Percentiles rank a stretch among this genome's conserved stretches.
These are phyloP conservation scores for Mythimna lalbum DNA, from an alignment of 2,888 invertebrate genomes.

Conservation along the genomic window DNA sequence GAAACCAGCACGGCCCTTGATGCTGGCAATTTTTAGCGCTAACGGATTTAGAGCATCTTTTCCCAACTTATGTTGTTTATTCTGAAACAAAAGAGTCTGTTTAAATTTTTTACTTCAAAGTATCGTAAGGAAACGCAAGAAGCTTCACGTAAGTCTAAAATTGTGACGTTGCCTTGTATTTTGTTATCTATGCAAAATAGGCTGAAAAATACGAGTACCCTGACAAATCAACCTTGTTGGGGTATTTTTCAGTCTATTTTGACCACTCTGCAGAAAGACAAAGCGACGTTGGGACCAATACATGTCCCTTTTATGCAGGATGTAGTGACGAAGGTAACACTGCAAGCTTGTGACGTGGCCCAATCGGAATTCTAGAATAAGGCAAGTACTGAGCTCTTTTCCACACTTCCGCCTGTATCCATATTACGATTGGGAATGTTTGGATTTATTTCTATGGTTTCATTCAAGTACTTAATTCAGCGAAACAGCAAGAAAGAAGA, in stretches of 20 bases:
- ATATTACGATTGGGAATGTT: background rate
- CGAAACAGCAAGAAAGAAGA: background rate
- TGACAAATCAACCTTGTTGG: too few relatives aligned
- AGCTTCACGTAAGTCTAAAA: background rate
- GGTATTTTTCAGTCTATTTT: too few relatives aligned
- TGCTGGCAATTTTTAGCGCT: slow-evolving; percentile 76
- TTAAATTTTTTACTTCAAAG: background rate
- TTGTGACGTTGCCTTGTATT: too few relatives aligned
- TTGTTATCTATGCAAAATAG: background rate
- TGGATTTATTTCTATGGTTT: background rate
- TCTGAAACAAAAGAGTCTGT: slow-evolving; percentile 70
- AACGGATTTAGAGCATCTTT: slow-evolving; percentile 72
- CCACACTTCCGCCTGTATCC: background rate
- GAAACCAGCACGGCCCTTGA: slow-evolving; percentile 78
- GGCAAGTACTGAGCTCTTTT: background rate
- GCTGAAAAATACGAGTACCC: background rate
- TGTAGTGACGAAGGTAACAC: background rate
- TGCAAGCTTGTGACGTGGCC: background rate
- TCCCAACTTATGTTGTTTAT: slow-evolving; percentile 64
- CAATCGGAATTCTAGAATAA: background rate
- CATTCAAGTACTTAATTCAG: background rate
- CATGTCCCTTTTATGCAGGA: background rate
- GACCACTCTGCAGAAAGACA: background rate
- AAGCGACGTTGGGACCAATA: background rate
- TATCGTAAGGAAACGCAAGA: background rate